Evolutionary conservation across 2,113 vertebrate genomes (phyloP).

Genomic region (Etheostoma cragini): DNA sequence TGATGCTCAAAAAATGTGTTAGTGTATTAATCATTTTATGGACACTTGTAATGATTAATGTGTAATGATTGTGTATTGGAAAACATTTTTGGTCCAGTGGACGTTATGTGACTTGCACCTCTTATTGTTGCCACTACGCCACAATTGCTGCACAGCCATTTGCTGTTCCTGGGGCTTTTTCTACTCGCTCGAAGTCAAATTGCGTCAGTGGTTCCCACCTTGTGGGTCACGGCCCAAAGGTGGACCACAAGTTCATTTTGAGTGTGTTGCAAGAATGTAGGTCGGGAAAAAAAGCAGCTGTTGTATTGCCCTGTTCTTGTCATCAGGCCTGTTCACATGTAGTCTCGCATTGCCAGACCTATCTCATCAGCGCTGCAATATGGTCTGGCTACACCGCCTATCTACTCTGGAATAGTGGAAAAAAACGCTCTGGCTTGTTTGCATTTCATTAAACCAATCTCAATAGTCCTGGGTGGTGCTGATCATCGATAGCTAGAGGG

Average conservation of each 20-base stretch:
- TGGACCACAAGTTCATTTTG: background rate
- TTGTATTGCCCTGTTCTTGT: background rate
- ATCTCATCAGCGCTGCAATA: no score
- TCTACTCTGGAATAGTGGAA: no score
- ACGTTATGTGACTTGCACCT: background rate
- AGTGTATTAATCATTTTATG: background rate
- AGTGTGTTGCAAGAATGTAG: background rate
- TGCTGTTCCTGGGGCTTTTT: background rate
- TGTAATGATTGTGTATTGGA: background rate
- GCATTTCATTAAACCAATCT: no score
- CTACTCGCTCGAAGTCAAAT: background rate
- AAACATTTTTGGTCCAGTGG: background rate
- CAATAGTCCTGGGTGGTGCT: no score
- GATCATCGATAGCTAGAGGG: no score
- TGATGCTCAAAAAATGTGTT: no score
- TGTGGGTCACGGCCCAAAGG: background rate
- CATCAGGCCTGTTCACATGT: background rate
- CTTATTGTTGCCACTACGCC: background rate
- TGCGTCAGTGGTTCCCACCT: slow-evolving; percentile 1
- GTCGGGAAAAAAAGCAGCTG: background rate
- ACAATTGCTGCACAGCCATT: background rate
- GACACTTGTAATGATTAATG: background rate
- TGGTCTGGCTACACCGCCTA: no score
- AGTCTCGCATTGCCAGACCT: no score
- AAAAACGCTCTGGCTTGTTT: no score